Evolutionary conservation across 2,888 invertebrate species (phyloP), one percentile per base, ranked within the genome.

Genomic region (Stomorhina lunata): DNA sequence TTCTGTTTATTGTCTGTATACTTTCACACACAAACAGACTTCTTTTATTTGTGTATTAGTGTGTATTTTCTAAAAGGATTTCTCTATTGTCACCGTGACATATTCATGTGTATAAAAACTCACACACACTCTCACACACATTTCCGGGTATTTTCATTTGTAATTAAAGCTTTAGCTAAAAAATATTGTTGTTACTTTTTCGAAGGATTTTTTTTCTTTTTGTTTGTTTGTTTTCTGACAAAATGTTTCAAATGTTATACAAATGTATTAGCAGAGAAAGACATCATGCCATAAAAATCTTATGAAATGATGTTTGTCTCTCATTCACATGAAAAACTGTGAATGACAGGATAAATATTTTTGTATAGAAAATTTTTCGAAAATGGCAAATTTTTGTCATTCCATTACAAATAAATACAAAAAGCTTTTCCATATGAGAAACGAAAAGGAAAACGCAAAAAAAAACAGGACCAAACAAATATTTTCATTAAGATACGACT

Each of bases 71-170:
- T 12, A 50, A 76, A 72, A 55, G 72, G 77, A 77, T 77, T 81
- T 72, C 61, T 63, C 59, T 43, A 77, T 81, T 81, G 81, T 77
- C 77, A 81, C 81, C 71, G 66, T 81, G 77, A 77, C 76, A 71
- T 77, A 72, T 71, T 53, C 76, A 27, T 15, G 32, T 20, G 50
- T 37, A 50, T 50, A 29, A 48, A 66, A 66, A 77, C 29, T 53
- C 34, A 25, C 15, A 37, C 48, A 12, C 59, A 29, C 68, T 25
- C 25, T 66, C 76, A 53, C 75, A 79, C 77, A 80, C 61, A 79
- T 71, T 76, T 84, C 84, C 84, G 79, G 86, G 88, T 86, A 89
- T 89, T 88, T 88, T 89, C 88, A 88, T 88, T 88, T 87, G 88
- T 87, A 88, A 89, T 89, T 88, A 87, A 87, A 87, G 88, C 88